Evolutionary conservation across 2,797 vertebrate genomes (phyloP).

Genomic region (Mionectes olivaceus): DNA sequence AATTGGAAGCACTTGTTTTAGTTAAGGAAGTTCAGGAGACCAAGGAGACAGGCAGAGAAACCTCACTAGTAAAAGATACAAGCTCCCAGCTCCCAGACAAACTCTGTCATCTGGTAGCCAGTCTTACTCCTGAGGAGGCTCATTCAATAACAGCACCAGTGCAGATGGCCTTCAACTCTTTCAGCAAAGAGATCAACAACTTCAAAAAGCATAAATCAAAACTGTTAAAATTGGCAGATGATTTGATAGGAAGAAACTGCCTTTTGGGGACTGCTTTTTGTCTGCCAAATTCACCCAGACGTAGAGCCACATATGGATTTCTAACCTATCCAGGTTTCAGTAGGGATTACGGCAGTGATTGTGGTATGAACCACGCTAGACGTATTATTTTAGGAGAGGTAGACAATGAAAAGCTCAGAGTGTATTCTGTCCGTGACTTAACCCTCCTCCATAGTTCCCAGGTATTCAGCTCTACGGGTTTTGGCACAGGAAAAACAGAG

Average conservation of each 20-base stretch:
- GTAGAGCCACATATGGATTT: constrained; percentile 25
- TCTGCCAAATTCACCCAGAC: constrained; percentile 44
- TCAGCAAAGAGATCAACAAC: constrained; percentile 26
- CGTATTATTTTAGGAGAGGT: neutral
- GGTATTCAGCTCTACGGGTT: constrained; percentile 5
- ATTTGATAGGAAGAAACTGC: constrained; percentile 29
- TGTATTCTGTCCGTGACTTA: neutral
- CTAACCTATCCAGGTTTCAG: constrained; percentile 39
- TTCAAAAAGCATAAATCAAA: constrained; percentile 39
- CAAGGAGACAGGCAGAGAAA: neutral
- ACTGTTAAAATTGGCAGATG: constrained; percentile 19
- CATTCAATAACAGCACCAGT: neutral
- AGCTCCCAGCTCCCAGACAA: neutral
- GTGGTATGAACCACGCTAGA: constrained; percentile 39
- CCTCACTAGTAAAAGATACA: neutral
- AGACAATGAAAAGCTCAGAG: constrained; percentile 21
- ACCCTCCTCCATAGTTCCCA: constrained; percentile 37
- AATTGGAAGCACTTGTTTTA: neutral
- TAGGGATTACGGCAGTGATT: constrained; percentile 22
- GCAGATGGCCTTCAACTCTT: constrained; percentile 21
- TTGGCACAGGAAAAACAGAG: constrained; percentile 15
- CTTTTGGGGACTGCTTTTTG: constrained; percentile 20
- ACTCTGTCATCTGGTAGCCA: neutral
- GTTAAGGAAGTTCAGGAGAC: neutral
- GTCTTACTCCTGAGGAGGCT: neutral